phyloP scores from a whole-genome alignment of 2,113 vertebrate genomes.

The Ophiodon elongatus region DNA sequence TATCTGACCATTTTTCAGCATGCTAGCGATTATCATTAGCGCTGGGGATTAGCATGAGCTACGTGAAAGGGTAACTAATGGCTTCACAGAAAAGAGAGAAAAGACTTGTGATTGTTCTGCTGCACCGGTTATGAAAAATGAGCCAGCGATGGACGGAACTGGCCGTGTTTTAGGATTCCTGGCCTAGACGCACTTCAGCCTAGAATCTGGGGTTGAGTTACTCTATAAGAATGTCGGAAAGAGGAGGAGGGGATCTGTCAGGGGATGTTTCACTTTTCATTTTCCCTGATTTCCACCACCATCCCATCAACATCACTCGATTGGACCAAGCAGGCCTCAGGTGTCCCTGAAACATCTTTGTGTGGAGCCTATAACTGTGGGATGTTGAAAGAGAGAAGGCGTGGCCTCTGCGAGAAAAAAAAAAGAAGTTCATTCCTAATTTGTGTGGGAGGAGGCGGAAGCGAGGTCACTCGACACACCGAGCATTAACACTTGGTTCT shows the following conservation, averaged over 20 bases:
- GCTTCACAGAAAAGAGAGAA: no score
- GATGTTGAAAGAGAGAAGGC: not conserved
- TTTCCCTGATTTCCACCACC: not conserved
- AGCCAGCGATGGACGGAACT: no score
- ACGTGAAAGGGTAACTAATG: no score
- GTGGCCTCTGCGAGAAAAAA: not conserved
- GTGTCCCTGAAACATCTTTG: not conserved
- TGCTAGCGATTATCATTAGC: no score
- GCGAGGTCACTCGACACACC: not conserved
- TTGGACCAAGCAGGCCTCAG: not conserved
- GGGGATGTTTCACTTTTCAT: not conserved
- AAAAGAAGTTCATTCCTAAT: not conserved
- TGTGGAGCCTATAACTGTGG: not conserved
- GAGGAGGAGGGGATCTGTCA: not conserved
- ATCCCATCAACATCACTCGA: not conserved
- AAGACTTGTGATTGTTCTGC: no score
- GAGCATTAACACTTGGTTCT: not conserved
- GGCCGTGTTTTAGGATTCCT: no score
- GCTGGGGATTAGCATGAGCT: no score
- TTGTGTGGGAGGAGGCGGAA: constrained; percentile 1
- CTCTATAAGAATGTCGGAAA: not conserved
- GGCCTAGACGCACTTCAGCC: no score
- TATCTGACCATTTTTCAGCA: not conserved
- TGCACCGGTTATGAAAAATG: no score
- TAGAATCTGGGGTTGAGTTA: not conserved